These are phyloP conservation scores for Sterna hirundo DNA, from an alignment of 2,113 vertebrate genomes.

Conservation along the genomic window DNA sequence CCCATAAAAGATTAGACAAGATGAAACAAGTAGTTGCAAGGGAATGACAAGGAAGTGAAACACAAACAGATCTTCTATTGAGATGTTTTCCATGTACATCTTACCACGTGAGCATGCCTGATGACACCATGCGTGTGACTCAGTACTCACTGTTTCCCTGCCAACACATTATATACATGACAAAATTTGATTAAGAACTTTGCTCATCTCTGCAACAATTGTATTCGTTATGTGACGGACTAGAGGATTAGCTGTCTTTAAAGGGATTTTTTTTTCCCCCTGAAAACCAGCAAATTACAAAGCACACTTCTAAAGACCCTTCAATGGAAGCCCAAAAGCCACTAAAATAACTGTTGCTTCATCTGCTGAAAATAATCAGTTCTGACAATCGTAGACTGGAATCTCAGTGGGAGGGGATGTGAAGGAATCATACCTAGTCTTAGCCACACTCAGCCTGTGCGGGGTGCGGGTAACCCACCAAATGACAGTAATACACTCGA, in stretches of 20 bases:
- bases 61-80: not conserved
- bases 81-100: not conserved
- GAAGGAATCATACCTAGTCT: slow-evolving; percentile 25
- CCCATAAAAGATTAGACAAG: not conserved
- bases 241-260: slow-evolving; percentile 9
- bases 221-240: not conserved
- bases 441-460: not conserved
- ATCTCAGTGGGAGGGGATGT: not conserved
- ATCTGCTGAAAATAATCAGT: slow-evolving; percentile 48
- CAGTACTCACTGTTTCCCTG: not conserved
- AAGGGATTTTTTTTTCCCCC: not conserved
- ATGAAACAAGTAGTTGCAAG: slow-evolving; percentile 4
- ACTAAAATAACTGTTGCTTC: slow-evolving; percentile 50
- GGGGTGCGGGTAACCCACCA: not conserved
- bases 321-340: slow-evolving; percentile 47
- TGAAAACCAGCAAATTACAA: slow-evolving; percentile 44
- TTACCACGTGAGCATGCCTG: not conserved
- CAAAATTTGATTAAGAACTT: slow-evolving; percentile 3
- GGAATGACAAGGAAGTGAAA: slow-evolving; percentile 6
- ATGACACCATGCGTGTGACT: not conserved
- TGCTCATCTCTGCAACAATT: slow-evolving; percentile 23
- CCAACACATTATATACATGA: not conserved
- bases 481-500: not conserved
- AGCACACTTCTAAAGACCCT: slow-evolving; percentile 7
- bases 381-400: slow-evolving; percentile 32